Percentiles rank a stretch among this genome's conserved stretches.
Conservation (phyloP, 2,888 invertebrate species). For the Melieria crassipennis region DNA sequence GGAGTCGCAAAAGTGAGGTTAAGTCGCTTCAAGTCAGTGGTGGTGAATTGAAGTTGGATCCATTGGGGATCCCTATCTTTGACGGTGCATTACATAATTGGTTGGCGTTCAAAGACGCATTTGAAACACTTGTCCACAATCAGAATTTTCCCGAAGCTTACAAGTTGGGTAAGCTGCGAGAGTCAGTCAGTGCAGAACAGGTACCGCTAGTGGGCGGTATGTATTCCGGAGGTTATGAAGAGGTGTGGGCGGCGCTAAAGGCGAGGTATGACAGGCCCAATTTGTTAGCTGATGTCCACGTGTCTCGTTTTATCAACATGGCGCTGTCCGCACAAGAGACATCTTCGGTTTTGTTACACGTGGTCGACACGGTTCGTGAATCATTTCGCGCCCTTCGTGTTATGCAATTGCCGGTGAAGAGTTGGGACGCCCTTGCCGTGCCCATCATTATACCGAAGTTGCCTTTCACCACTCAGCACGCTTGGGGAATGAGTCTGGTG, state of each 20-base stretch:
- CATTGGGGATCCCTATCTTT: conserved; percentile 15
- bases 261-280: conserved; percentile 25
- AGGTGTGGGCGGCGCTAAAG: conserved; percentile 26
- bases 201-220: too few relatives aligned
- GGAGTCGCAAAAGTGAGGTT: neutral
- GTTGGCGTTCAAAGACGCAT: conserved; percentile 16
- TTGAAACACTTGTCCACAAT: conserved; percentile 21
- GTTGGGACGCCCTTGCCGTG: conserved; percentile 6
- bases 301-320: conserved; percentile 20
- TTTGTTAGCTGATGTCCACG: conserved; percentile 22
- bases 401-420: neutral
- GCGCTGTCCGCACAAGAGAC: neutral
- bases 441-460: neutral
- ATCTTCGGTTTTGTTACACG: neutral
- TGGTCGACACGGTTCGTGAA: too few relatives aligned
- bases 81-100: conserved; percentile 17
- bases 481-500: neutral
- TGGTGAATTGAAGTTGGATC: conserved; percentile 14
- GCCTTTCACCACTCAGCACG: neutral
- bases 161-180: too few relatives aligned
- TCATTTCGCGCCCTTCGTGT: too few relatives aligned
- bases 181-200: too few relatives aligned
- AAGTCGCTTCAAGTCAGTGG: neutral
- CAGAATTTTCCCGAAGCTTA: conserved; percentile 11
- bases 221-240: conserved; percentile 23